Base-by-base conservation (phyloP, 35 echinoderm and acorn worm genomes). In the Ptychodera flava region DNA sequence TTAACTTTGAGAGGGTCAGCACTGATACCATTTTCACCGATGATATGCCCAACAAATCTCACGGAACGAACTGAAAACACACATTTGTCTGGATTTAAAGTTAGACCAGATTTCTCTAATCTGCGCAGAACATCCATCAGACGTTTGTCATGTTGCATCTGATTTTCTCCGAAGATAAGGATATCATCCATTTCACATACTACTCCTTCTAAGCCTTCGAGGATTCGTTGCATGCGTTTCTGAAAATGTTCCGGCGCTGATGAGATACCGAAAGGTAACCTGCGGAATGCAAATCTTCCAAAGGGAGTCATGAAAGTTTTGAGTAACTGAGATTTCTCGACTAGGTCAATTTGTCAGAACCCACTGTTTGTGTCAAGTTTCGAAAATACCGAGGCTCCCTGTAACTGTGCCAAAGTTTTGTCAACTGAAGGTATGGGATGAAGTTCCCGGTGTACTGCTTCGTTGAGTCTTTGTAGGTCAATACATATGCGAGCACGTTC, bases 241-340 rank as follows among this genome's bases (percentile, higher is more conserved):
- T 31, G 31, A 36, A 0, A 28, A n/a, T 28, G 84, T 36, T 90
- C 38, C 1, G 81, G 81, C 16, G 81, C 81, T 0, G 82, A 78
- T 27, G 80, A 83, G 28, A 84, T 89, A 1, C 80, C 88, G 78
- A 90, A 90, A 0, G 80, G 36, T 30, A 83, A n/a, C 16, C 80
- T 36, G 12, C 37, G 1, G 37, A 36, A 89, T 1, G 37, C 80
- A 79, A 77, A 90, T 79, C 88, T 77, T 28, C 88, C 82, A 78
- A 85, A 90, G 1, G 82, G 88, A 36, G 88, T 90, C 28, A 85
- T 90, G 79, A 90, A 90, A 1, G 88, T 85, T 10, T 81, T 90
- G 0, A 90, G 35, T 31, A 84, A 33, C 27, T 90, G 88, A 52
- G 78, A 82, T 34, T 28, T 34, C 34, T 88, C 31, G 1, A 35